Evolutionary conservation across 1,140 invertebrate species (phyloP), one percentile per base, ranked within the genome.

Genomic region (Contarinia nasturtii): DNA sequence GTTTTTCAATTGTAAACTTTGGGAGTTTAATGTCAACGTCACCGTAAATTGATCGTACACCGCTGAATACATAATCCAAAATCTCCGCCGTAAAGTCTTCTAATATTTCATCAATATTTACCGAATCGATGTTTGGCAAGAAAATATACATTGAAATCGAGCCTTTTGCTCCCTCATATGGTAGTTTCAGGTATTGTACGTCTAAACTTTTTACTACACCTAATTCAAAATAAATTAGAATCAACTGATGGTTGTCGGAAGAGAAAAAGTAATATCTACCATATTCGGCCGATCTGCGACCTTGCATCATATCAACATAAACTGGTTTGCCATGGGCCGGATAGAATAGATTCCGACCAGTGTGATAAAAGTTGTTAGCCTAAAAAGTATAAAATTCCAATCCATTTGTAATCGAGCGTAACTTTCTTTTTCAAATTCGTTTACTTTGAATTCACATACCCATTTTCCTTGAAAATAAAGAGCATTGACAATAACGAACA

Each of bases 401-500:
- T n/a, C n/a, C n/a, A n/a, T n/a, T n/a, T n/a, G n/a, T n/a, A n/a
- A n/a, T n/a, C n/a, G n/a, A n/a, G n/a, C n/a, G n/a, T n/a, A n/a
- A n/a, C n/a, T n/a, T n/a, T 77, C 74, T 34, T 73, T 73, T 51
- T 71, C 74, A n/a, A n/a, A n/a, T 0, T 83, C 86, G 21, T 74
- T 69, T 2, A 73, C 61, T 34, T 79, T 70, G 59, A 94, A 93
- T 51, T 79, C 76, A 17, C 76, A 80, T 33, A 76, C 67, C 86
- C 87, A 91, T 3, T 76, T 65, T 10, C 86, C 86, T 66, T 92
- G 93, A 67, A 93, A 92, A 56, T 89, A 92, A 0, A 88, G 84
- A 0, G 87, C 88, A 59, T 93, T 94, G 0, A 80, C 80, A 41
- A 92, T 58, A 7, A 89, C 81, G 41, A 91, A 52, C 55, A 79